phyloP scores from a whole-genome alignment of 2,113 vertebrate genomes.

The Reinhardtius hippoglossoides region DNA sequence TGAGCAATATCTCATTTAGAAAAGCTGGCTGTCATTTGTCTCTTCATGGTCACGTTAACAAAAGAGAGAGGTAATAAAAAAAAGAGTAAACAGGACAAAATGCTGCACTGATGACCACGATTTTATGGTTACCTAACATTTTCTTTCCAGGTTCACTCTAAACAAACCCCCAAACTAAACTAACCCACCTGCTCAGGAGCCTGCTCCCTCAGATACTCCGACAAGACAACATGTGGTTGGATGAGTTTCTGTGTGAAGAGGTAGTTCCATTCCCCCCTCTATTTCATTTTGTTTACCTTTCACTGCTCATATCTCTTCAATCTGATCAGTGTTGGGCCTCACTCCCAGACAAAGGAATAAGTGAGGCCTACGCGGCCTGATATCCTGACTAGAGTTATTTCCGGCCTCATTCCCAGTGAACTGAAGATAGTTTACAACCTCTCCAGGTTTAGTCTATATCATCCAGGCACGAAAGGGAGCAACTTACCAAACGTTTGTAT shows the following conservation, averaged over 20 bases:
- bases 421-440: too few species aligned
- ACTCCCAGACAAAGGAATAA: too few species aligned
- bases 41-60: background rate
- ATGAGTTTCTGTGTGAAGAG: constrained; percentile 3
- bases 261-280: background rate
- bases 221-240: too few species aligned
- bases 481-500: too few species aligned
- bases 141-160: constrained; percentile 4
- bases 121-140: background rate
- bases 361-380: too few species aligned
- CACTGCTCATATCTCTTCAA: background rate
- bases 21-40: background rate
- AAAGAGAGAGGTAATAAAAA: background rate
- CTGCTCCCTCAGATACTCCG: constrained; percentile 1
- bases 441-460: too few species aligned
- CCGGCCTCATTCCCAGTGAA: too few species aligned
- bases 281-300: background rate
- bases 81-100: background rate
- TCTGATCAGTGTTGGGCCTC: background rate
- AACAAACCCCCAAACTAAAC: background rate
- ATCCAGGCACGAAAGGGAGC: too few species aligned
- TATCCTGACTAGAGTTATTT: too few species aligned
- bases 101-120: background rate
- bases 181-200: background rate
- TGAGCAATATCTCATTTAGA: constrained; percentile 1